Percentiles rank a stretch among this genome's conserved stretches.
Evolutionary conservation across 2,113 vertebrate genomes (phyloP).

Genomic region (Mobula hypostoma): DNA sequence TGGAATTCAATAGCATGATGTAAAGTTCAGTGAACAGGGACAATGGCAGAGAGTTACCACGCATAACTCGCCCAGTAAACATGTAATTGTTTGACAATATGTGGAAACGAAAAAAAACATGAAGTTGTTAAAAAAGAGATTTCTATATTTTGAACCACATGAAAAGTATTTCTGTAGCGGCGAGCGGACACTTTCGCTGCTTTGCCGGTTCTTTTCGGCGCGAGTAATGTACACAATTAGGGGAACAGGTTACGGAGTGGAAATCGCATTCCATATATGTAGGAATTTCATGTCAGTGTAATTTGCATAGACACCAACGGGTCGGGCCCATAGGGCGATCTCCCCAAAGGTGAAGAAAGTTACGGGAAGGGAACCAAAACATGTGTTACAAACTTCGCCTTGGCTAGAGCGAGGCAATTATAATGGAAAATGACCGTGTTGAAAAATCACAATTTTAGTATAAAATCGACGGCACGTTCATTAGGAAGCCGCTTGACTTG

Average conservation of each 20-base stretch:
- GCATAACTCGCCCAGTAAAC: constrained; percentile 52
- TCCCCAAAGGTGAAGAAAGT: background rate
- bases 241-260: background rate
- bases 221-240: background rate
- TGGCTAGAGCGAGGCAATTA: background rate
- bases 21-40: constrained; percentile 75
- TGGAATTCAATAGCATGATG: constrained; percentile 56
- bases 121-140: background rate
- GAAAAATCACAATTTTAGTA: background rate
- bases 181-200: background rate
- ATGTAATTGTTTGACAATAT: constrained; percentile 48
- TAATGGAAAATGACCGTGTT: background rate
- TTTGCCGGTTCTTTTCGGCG: background rate
- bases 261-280: background rate
- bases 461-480: background rate
- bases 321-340: background rate
- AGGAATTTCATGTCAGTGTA: background rate
- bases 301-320: background rate
- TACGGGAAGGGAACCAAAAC: background rate
- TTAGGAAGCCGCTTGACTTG: background rate
- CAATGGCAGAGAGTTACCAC: constrained; percentile 52
- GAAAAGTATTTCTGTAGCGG: background rate
- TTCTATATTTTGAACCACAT: background rate
- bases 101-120: constrained; percentile 50
- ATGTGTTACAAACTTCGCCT: background rate